Evolutionary conservation across 2,888 invertebrate species (phyloP).

Genomic region (Acleris cristana): DNA sequence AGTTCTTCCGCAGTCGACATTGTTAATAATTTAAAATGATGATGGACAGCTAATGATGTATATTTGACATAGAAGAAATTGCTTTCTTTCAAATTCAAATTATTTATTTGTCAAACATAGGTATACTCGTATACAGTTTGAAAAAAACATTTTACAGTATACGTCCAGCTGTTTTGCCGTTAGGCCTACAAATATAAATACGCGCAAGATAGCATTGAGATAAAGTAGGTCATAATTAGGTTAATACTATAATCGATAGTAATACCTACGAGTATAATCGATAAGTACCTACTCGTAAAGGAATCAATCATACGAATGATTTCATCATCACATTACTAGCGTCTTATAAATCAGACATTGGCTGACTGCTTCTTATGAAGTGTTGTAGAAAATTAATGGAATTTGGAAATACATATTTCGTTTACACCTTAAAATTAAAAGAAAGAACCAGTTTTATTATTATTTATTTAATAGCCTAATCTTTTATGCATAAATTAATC

Average conservation of each 20-base stretch:
- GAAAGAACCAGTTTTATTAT: no score
- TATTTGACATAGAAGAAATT: background rate
- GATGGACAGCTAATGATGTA: no score
- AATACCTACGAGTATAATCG: background rate
- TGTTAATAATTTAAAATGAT: slow-evolving; percentile 13
- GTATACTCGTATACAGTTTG: background rate
- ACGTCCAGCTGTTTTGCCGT: no score
- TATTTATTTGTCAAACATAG: slow-evolving; percentile 12
- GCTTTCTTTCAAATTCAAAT: slow-evolving; percentile 10
- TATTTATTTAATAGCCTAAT: no score
- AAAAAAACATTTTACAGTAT: no score
- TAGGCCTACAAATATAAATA: no score
- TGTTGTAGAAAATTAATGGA: background rate
- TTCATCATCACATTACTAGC: slow-evolving; percentile 1
- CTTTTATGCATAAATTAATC: no score
- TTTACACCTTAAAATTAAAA: no score
- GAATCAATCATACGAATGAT: background rate
- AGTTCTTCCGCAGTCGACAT: slow-evolving; percentile 21
- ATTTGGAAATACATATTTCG: no score
- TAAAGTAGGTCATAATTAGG: background rate
- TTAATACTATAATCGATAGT: background rate
- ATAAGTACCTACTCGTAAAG: slow-evolving; percentile 1
- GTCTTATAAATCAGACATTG: background rate
- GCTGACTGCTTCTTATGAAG: background rate
- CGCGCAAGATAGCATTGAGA: no score